A percentile compares a stretch with the other conserved stretches of the same genome.
Evolutionary conservation across 2,113 vertebrate species (phyloP).

Genomic region (Salvelinus sp.): DNA sequence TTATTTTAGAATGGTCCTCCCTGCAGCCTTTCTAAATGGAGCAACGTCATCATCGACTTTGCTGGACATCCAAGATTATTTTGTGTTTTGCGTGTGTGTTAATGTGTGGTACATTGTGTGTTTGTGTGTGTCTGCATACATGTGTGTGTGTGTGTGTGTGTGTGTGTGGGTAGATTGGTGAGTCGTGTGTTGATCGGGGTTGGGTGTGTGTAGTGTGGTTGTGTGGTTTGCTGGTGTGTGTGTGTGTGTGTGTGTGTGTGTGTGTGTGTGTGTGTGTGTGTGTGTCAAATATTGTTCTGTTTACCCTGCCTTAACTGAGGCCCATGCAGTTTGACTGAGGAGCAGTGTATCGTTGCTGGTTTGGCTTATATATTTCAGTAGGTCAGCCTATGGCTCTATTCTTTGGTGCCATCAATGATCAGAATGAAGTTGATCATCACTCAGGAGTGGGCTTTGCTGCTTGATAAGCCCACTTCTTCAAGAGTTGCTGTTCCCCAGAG

Average conservation of each 20-base stretch:
- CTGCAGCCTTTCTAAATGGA: too few species aligned
- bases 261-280: not conserved
- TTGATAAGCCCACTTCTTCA: not conserved
- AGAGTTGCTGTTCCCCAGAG: not conserved
- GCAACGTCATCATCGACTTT: too few species aligned
- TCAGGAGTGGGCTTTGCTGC: not conserved
- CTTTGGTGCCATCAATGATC: not conserved
- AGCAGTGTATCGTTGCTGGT: not conserved
- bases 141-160: not conserved
- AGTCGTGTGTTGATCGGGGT: too few species aligned
- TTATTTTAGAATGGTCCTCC: not conserved
- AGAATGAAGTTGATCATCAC: not conserved
- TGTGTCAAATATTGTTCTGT: not conserved
- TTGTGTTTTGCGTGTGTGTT: not conserved
- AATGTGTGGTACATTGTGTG: not conserved
- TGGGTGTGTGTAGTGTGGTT: not conserved
- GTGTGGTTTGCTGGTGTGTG: not conserved
- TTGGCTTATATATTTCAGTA: not conserved
- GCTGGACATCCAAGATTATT: not conserved
- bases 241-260: not conserved
- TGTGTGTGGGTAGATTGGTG: not conserved
- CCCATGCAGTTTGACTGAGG: not conserved
- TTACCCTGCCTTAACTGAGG: not conserved
- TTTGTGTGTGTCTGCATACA: not conserved
- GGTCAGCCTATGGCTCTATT: not conserved